Evolutionary conservation across 2,113 vertebrate species (phyloP), one percentile per base, ranked within the genome.

Genomic region (Hypocryptadius cinnamomeus): DNA sequence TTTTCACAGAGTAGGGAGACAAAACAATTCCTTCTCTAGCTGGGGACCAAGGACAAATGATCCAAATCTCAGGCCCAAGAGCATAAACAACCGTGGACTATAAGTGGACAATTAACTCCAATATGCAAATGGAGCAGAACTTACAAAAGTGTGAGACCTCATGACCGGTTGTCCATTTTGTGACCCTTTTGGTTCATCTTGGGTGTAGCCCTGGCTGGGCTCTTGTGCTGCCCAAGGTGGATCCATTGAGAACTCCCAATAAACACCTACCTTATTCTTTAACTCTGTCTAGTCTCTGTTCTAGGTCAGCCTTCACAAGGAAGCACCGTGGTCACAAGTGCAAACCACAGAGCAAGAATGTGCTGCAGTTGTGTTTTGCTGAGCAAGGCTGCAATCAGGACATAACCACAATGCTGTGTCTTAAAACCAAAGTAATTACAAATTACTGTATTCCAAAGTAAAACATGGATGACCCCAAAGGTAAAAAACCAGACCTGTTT

Each of bases 401-500:
- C 48, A 20, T 15, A 39, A 39, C 10, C 44, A 74, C 0, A 0
- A 24, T 18, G 9, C 0, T 64, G 22, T 15, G 31, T 37, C 54
- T 79, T 61, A 82, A 90, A 93, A 72, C 17, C 23, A 80, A 89
- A 82, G 61, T 65, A 85, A 45, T 42, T 61, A 30, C 44, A 86
- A 92, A 50, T 50, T 2, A 82, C 33, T 73, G 15, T 16, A 21
- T 56, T 92, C 54, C 66, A 47, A 61, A 84, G 74, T 17, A 57
- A 88, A 89, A 33, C 25, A 15, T 13, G 11, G 51, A 23, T 22
- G 24, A 40, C 30, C 21, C 24, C 22, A 19, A 73, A 59, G 35
- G 28, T 66, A 71, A 60, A 25, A 64, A 68, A 86, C 68, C 44
- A 47, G 40, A 59, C 10, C 30, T n/a, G 20, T 9, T 42, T 20